Evolutionary conservation across 2,888 invertebrate genomes (phyloP), one percentile per base, ranked within the genome.

Genomic region (Pseudococcus longispinus): DNA sequence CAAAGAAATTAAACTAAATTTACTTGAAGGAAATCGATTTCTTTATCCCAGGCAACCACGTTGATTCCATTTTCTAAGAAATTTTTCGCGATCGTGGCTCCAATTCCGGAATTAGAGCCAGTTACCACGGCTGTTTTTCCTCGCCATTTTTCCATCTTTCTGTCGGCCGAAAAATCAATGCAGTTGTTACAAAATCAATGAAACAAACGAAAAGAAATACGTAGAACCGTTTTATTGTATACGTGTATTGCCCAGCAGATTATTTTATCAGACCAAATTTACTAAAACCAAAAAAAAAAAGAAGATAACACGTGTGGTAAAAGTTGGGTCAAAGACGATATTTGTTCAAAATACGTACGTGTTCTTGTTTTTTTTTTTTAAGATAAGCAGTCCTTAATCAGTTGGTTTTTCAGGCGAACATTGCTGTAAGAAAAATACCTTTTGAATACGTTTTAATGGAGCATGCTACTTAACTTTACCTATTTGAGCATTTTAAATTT

Each of bases 61-160:
- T 85, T 70, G 18, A 85, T 74, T 18, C 26, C 44, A 23, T 65
- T 65, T 42, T 85, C 70, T 15, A 85, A 26, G 42, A 85, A 85
- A 29, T 20, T 37, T 8, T 26, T 60, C n/a, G 70, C 23, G 5
- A 42, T 70, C 2, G 85, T 42, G 0, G 85, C 85, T 44, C 85
- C 85, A 18, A 89, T 89, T 6, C 89, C 89, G 4, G 84, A 84
- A 60, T 84, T 84, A 1, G 70, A 70, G 32, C 85, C 85, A 20
- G 70, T 65, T 1, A 85, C 32, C 20, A 85, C 9, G 1, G 85
- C 85, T 2, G 65, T 85, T 70, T 85, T 85, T 26, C 65, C 65
- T 0, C 20, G 32, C 85, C 85, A 85, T 85, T 85, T 85, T 44
- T 85, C 85, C 85, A 85, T 85, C 32, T 70, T 70, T 70, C 2